A percentile compares a stretch with the other conserved stretches of the same genome.
These are phyloP conservation scores for Laterallus jamaicensis DNA, from an alignment of 2,113 vertebrate species.

Conservation along the genomic window DNA sequence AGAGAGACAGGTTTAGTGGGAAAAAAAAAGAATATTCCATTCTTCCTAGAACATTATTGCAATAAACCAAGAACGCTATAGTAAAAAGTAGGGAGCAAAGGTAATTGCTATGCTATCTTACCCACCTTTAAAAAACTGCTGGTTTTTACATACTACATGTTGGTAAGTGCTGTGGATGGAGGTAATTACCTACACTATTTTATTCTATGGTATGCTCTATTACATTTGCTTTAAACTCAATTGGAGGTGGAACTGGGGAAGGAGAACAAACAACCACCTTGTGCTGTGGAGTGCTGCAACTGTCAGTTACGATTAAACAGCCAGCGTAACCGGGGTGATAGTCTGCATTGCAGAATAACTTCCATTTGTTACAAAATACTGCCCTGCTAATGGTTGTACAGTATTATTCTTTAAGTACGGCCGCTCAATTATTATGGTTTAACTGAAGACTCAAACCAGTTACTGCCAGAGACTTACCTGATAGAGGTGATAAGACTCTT, in stretches of 20 bases:
- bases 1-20: background rate
- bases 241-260: background rate
- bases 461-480: conserved; percentile 78
- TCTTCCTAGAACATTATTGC: background rate
- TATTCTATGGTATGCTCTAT: background rate
- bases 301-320: background rate
- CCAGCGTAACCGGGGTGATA: background rate
- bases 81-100: background rate
- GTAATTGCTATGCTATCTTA: background rate
- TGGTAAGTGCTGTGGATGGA: background rate
- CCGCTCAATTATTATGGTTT: background rate
- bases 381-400: background rate
- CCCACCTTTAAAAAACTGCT: background rate
- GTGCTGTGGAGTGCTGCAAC: background rate
- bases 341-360: background rate
- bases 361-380: background rate
- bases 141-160: accelerated
- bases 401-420: background rate
- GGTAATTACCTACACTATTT: background rate
- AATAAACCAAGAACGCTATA: background rate
- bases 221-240: background rate
- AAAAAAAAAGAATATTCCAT: background rate
- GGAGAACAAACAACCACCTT: background rate
- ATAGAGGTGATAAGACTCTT: conserved; percentile 99
- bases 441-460: background rate